These are phyloP conservation scores for Orcinus orca DNA, from an alignment of 2,113 vertebrate species.

Conservation along the genomic window DNA sequence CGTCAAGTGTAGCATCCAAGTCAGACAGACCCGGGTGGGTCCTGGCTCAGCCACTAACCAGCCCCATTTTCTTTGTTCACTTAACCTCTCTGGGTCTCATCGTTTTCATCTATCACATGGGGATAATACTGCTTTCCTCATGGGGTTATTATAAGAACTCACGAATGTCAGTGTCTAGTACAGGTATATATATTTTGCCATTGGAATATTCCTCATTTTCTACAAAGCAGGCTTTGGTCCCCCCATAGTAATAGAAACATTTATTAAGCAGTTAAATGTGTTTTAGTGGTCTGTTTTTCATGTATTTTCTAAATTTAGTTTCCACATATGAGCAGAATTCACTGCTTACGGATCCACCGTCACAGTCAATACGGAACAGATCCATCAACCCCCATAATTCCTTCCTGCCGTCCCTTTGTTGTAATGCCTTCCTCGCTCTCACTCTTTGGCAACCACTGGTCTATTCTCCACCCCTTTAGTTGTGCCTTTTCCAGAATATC, in stretches of 20 bases:
- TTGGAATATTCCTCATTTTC: background rate
- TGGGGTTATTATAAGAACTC: background rate
- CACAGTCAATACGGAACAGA: background rate
- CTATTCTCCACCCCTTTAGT: background rate
- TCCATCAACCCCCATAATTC: no score
- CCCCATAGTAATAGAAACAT: background rate
- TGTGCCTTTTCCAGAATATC: background rate
- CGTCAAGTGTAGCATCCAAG: fast-evolving
- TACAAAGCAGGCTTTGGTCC: background rate
- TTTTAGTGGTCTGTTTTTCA: background rate
- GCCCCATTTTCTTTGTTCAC: background rate
- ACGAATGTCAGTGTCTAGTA: background rate
- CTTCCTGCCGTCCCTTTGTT: background rate
- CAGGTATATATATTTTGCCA: background rate
- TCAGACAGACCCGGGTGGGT: background rate
- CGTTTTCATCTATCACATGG: background rate
- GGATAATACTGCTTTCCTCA: background rate
- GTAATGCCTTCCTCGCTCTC: background rate
- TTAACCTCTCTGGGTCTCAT: background rate
- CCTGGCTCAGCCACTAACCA: background rate
- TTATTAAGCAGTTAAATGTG: background rate
- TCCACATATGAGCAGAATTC: background rate
- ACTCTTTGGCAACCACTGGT: background rate
- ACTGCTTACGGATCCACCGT: background rate
- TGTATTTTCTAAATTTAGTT: background rate